phyloP scores from a whole-genome alignment of 2,888 invertebrate genomes.

The Dione juno region DNA sequence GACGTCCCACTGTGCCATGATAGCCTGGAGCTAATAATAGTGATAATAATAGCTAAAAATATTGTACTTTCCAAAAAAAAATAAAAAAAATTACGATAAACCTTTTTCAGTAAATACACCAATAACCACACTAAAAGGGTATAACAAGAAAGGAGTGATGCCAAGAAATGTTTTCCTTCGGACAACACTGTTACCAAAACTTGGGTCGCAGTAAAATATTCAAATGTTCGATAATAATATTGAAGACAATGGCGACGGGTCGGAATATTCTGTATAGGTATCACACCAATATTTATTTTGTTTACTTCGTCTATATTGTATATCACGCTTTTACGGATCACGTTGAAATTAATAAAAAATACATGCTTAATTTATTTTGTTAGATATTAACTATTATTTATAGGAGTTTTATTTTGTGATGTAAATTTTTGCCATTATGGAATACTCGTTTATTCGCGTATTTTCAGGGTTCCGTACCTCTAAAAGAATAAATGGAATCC shows the following conservation, averaged over 20 bases:
- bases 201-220: slow-evolving; percentile 61
- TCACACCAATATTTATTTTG: slow-evolving; percentile 31
- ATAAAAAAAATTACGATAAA: slow-evolving; percentile 9
- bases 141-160: slow-evolving; percentile 33
- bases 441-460: too few relatives aligned
- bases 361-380: background rate
- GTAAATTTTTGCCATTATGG: too few relatives aligned
- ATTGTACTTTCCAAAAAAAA: background rate
- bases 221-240: slow-evolving; percentile 62
- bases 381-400: too few relatives aligned
- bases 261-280: slow-evolving; percentile 29
- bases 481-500: too few relatives aligned
- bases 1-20: too few relatives aligned
- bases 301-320: slow-evolving; percentile 29
- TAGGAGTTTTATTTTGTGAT: too few relatives aligned
- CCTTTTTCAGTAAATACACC: slow-evolving; percentile 22
- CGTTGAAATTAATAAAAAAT: slow-evolving; percentile 1
- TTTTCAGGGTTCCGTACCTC: too few relatives aligned
- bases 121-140: slow-evolving; percentile 30
- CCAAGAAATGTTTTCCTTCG: slow-evolving; percentile 26
- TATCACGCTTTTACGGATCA: slow-evolving; percentile 15
- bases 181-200: slow-evolving; percentile 56
- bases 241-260: slow-evolving; percentile 37
- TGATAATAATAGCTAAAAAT: background rate
- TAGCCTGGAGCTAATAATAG: too few relatives aligned